Conservation (phyloP, 2,797 vertebrate genomes). For the Pristis pectinata region DNA sequence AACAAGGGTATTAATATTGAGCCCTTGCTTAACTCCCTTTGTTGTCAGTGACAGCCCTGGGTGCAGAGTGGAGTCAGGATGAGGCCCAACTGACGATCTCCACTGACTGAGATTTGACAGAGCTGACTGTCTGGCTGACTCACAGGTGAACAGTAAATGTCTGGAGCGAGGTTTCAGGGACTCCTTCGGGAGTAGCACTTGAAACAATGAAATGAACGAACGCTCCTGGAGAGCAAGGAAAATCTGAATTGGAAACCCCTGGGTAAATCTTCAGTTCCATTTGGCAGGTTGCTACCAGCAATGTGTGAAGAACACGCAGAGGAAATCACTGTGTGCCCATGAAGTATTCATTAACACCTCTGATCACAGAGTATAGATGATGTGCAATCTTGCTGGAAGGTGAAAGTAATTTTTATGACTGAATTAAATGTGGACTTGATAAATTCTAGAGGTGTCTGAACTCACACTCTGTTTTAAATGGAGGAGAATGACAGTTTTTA, state of each 20-base stretch:
- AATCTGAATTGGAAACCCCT: neutral
- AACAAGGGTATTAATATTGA: no score
- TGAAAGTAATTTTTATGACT: neutral
- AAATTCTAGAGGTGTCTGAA: neutral
- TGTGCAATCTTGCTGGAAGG: neutral
- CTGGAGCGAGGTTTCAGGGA: neutral
- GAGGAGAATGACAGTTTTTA: neutral
- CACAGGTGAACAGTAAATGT: neutral
- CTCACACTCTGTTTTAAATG: neutral
- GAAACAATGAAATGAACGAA: neutral
- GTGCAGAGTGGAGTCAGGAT: neutral
- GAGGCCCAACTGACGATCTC: neutral
- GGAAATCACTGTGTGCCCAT: neutral
- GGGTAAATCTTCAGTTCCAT: neutral
- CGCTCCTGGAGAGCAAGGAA: neutral
- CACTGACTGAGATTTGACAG: neutral
- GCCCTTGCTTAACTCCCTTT: no score
- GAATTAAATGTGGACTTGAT: neutral
- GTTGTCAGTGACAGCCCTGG: neutral
- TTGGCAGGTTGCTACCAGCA: neutral
- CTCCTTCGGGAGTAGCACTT: neutral
- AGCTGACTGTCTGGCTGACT: neutral
- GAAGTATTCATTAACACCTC: constrained; percentile 15
- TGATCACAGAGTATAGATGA: neutral
- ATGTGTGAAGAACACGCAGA: neutral